A percentile compares a stretch with the other conserved stretches of the same genome.
phyloP scores from a whole-genome alignment of 2,888 invertebrate genomes.

The Melieria crassipennis region DNA sequence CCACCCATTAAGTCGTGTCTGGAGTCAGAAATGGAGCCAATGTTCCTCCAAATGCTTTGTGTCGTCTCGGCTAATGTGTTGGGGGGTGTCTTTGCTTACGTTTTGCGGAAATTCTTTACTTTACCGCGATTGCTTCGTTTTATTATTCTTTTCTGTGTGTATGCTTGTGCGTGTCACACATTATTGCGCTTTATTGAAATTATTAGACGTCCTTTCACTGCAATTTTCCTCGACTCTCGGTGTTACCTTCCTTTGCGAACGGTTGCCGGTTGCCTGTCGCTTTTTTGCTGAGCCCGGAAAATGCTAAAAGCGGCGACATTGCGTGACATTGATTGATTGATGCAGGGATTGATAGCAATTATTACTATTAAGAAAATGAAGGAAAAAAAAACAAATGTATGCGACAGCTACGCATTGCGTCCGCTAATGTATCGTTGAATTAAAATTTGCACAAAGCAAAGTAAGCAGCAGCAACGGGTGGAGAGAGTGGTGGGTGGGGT shows the following conservation, averaged over 20 bases:
- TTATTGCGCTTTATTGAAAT: not conserved
- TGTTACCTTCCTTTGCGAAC: not conserved
- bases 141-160: not conserved
- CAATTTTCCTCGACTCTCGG: constrained; percentile 1
- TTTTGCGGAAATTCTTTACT: too few relatives aligned
- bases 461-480: too few relatives aligned
- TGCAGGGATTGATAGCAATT: constrained; percentile 55
- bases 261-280: not conserved
- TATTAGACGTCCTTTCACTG: constrained; percentile 5
- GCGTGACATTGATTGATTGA: constrained; percentile 57
- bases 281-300: constrained; percentile 3
- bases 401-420: too few relatives aligned
- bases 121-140: too few relatives aligned
- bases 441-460: too few relatives aligned
- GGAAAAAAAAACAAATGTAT: constrained; percentile 41
- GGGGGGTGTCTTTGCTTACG: too few relatives aligned
- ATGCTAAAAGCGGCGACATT: constrained; percentile 1
- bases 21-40: too few relatives aligned
- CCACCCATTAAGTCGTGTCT: too few relatives aligned
- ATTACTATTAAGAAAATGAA: constrained; percentile 25
- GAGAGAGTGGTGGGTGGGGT: too few relatives aligned
- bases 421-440: too few relatives aligned
- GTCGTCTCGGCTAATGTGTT: too few relatives aligned
- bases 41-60: too few relatives aligned
- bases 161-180: not conserved